Base-by-base conservation (phyloP, 2,113 vertebrate species). In the Bos indicus region DNA sequence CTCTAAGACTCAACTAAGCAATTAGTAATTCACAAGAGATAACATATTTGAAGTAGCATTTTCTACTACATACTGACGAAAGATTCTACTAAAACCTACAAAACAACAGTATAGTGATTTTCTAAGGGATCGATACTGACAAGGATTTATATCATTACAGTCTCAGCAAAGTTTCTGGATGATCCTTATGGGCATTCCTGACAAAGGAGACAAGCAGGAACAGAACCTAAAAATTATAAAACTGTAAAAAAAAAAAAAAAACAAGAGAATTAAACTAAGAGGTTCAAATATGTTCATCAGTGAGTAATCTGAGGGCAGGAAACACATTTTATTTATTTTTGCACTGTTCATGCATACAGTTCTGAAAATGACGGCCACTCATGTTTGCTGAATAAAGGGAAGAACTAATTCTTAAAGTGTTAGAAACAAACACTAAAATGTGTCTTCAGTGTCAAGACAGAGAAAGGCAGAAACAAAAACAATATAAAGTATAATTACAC, bases 271-370 rank as follows among this genome's bases (percentile, higher is more conserved):
- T 88, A 80, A 94, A 80, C 43, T 78, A 92, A 87, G 43, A 56
- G 71, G 23, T 43, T 77, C 71, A 77, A 43, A 43, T 60, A 88
- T 87, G 36, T 57, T 80, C 57, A 92, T 54, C 2, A 74, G 54
- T 28, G 25, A 90, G 9, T 88, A 90, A 86, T 56, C 2, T 82
- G 64, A 81, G 43, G 56, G 16, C 89, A 89, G 26, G 48, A 92
- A 95, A 78, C 91, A 54, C 5, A 56, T 90, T 88, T 92, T 87
- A 87, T 71, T 96, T 36, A 88, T 90, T 95, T 96, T 88, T 96
- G 78, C 11, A 60, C 33, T 77, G 40, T 28, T 93, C 30, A 93
- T 33, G 26, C 7, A 94, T 25, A 90, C 19, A 74, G 28, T 21
- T 26, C 43, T 98, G 59, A 90, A 95, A 96, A 94, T 77, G 62